phyloP scores from a whole-genome alignment of 1,140 invertebrate genomes.

The Diabrotica virgifera region DNA sequence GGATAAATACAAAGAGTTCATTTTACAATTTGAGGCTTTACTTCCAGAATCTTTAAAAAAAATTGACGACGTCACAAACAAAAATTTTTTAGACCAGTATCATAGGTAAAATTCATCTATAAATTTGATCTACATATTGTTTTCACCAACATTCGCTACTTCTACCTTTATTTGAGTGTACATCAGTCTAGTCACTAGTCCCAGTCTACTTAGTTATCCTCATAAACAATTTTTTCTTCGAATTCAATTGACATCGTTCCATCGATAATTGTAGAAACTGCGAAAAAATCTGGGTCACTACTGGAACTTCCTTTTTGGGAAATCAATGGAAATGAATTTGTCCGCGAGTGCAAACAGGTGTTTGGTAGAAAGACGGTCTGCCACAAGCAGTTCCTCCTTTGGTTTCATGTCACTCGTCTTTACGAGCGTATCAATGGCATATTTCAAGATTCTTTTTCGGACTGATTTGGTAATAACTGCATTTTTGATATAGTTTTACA shows the following conservation, averaged over 20 bases:
- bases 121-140: too few species aligned
- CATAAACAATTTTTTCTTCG: constrained; percentile 4
- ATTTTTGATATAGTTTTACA: too few species aligned
- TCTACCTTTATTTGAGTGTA: background rate
- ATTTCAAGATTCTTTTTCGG: background rate
- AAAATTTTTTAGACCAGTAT: too few species aligned
- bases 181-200: background rate
- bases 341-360: constrained; percentile 7
- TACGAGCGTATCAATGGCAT: background rate
- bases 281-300: constrained; percentile 26
- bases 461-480: too few species aligned
- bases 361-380: background rate
- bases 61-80: too few species aligned
- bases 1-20: too few species aligned
- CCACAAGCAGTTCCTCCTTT: constrained; percentile 14
- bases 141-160: background rate
- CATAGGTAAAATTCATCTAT: too few species aligned
- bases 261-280: constrained; percentile 21
- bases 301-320: constrained; percentile 14
- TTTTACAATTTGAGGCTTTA: too few species aligned
- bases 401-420: constrained; percentile 15
- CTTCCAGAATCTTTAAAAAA: too few species aligned
- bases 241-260: constrained; percentile 19
- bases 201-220: constrained; percentile 1
- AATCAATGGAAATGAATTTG: background rate